These are phyloP conservation scores for Diadumene lineata DNA, from an alignment of 92 coral and sea anemone species.

Conservation along the genomic window DNA sequence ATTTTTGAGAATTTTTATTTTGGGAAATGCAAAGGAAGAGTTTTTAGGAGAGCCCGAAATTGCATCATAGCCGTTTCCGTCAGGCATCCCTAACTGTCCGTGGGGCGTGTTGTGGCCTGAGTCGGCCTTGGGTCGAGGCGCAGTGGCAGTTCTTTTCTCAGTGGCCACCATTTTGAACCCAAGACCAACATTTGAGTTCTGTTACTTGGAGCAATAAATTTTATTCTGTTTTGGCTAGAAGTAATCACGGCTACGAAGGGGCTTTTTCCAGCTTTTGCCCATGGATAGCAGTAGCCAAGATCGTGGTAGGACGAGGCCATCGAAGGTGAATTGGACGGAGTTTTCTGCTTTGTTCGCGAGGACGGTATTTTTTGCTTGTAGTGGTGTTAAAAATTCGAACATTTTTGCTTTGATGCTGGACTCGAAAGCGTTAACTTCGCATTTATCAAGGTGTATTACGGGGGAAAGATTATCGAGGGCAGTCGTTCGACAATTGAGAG, in stretches of 20 bases:
- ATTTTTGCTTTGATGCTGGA: slow-evolving; percentile 40
- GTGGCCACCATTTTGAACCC: slow-evolving; percentile 91
- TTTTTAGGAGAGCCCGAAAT: not conserved
- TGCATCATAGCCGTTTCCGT: not conserved
- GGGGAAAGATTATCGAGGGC: slow-evolving; percentile 21
- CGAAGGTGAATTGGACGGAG: slow-evolving; percentile 79
- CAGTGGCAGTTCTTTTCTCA: slow-evolving; percentile 54
- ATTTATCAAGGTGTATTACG: slow-evolving; percentile 23
- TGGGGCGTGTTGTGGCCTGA: slow-evolving; percentile 91
- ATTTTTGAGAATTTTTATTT: too few species aligned
- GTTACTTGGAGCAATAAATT: slow-evolving; percentile 69
- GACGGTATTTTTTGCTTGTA: slow-evolving; percentile 81
- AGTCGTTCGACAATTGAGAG: slow-evolving; percentile 18
- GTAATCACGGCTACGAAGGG: slow-evolving; percentile 88
- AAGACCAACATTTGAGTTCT: slow-evolving; percentile 87
- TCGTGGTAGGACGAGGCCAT: slow-evolving; percentile 88
- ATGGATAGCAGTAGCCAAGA: slow-evolving; percentile 96
- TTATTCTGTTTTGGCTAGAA: slow-evolving; percentile 73
- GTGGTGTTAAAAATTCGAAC: slow-evolving; percentile 19
- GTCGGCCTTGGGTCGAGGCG: slow-evolving; percentile 80
- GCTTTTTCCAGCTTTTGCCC: slow-evolving; percentile 76
- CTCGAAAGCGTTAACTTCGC: slow-evolving; percentile 1
- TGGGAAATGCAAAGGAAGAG: not conserved
- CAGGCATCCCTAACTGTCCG: slow-evolving; percentile 60
- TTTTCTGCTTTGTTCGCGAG: slow-evolving; percentile 77